phyloP scores from a whole-genome alignment of 2,888 invertebrate genomes.

The Scaptomyza cyrtandrae region DNA sequence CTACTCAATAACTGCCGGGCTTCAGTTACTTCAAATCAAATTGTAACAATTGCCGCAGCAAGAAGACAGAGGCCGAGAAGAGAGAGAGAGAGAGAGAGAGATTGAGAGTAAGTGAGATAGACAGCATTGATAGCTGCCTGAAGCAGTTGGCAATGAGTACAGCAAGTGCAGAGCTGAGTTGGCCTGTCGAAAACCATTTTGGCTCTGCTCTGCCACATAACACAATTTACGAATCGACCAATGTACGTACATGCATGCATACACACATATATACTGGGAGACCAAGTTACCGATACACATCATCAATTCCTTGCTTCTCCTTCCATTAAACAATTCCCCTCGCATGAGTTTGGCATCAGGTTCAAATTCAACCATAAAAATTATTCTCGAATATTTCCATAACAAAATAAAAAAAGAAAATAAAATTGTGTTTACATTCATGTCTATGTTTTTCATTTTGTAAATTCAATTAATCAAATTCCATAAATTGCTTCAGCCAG shows the following conservation, averaged over 20 bases:
- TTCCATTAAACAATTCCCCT: slow-evolving; percentile 39
- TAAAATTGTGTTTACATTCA: neutral
- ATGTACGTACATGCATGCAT: slow-evolving; percentile 2
- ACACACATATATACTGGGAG: neutral
- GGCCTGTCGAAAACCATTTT: slow-evolving; percentile 55
- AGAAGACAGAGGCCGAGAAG: neutral
- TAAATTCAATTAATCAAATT: slow-evolving; percentile 37
- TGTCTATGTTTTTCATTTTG: neutral
- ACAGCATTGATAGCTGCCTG: slow-evolving; percentile 19
- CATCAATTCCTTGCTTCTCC: slow-evolving; percentile 26
- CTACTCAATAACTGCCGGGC: slow-evolving; percentile 43
- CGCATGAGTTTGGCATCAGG: slow-evolving; percentile 21
- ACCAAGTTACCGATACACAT: slow-evolving; percentile 45
- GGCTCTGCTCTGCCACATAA: slow-evolving; percentile 28
- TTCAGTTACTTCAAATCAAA: slow-evolving; percentile 59
- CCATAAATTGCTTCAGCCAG: neutral
- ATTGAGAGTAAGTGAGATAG: neutral
- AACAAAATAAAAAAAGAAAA: neutral
- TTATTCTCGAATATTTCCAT: slow-evolving; percentile 17
- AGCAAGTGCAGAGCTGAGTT: slow-evolving; percentile 45
- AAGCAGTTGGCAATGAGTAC: slow-evolving; percentile 27
- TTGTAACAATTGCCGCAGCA: slow-evolving; percentile 64
- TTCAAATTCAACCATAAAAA: slow-evolving; percentile 42
- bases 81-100: neutral
- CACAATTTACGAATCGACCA: slow-evolving; percentile 36